A percentile compares a stretch with the other conserved stretches of the same genome.
Conservation (phyloP, 2,797 vertebrate genomes). For the Geotrypetes seraphini region DNA sequence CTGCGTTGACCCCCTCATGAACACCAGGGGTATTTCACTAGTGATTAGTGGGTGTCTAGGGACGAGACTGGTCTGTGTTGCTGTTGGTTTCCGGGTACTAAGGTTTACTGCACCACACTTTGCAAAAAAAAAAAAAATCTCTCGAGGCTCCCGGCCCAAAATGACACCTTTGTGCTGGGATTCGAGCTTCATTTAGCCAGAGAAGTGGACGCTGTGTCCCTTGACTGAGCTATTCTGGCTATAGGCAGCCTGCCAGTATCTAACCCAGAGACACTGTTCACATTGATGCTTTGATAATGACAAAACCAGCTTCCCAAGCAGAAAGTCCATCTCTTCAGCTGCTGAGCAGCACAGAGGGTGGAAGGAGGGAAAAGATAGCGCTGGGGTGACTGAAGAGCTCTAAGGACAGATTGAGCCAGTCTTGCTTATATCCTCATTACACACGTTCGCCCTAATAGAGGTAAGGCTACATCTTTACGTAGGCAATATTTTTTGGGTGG, state of each 20-base stretch:
- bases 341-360: not conserved
- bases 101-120: not conserved
- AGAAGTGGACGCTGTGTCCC: not conserved
- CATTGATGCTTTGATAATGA: conserved; percentile 11
- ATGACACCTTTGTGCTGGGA: not conserved
- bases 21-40: conserved; percentile 6
- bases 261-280: conserved; percentile 19
- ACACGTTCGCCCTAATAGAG: too few species aligned
- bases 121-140: too few species aligned
- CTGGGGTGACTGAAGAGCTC: too few species aligned
- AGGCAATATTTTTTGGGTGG: too few species aligned
- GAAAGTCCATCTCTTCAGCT: fast-evolving
- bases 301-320: conserved; percentile 22
- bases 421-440: too few species aligned
- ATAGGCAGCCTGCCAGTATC: conserved; percentile 3
- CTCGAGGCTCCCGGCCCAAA: conserved; percentile 6
- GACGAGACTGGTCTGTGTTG: not conserved
- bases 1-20: conserved; percentile 5
- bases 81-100: not conserved
- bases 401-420: too few species aligned
- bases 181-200: conserved; percentile 1
- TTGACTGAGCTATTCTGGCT: conserved; percentile 21
- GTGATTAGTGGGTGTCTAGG: conserved; percentile 4
- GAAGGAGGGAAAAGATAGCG: not conserved
- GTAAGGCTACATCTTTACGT: too few species aligned